A percentile compares a stretch with the other conserved stretches of the same genome.
phyloP scores from a whole-genome alignment of 2,888 invertebrate genomes.

The Pyralis farinalis region DNA sequence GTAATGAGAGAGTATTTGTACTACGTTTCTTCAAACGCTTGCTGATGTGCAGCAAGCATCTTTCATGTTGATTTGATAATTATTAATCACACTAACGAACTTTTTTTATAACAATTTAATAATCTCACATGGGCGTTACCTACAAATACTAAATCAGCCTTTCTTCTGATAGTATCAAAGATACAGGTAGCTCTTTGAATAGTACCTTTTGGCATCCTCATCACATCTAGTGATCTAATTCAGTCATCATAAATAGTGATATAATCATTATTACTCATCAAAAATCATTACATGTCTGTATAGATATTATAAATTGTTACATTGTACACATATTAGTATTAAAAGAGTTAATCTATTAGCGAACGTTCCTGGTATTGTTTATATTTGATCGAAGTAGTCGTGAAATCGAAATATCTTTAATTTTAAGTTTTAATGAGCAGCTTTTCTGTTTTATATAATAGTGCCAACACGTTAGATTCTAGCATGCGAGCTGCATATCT shows the following conservation, averaged over 20 bases:
- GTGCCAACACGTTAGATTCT: conserved; percentile 15
- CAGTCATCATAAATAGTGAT: conserved; percentile 13
- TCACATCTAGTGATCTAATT: too few species aligned
- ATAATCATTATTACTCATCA: conserved; percentile 15
- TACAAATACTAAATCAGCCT: too few species aligned
- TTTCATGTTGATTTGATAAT: too few species aligned
- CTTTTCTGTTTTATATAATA: conserved; percentile 22
- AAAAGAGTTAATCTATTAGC: conserved; percentile 41
- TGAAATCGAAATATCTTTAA: conserved; percentile 31
- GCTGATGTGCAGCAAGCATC: too few species aligned
- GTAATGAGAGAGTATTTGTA: too few species aligned
- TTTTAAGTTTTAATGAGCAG: conserved; percentile 27
- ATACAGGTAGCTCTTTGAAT: too few species aligned
- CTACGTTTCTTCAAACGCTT: too few species aligned
- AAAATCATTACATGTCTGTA: conserved; percentile 21
- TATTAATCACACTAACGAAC: too few species aligned
- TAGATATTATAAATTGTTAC: conserved; percentile 34
- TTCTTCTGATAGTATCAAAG: too few species aligned
- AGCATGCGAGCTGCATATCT: neutral
- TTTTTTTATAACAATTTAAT: too few species aligned
- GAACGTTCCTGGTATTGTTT: conserved; percentile 60
- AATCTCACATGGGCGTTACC: too few species aligned
- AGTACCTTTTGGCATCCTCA: too few species aligned
- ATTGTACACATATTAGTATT: conserved; percentile 40
- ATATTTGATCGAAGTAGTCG: conserved; percentile 51